Percentiles rank a stretch among this genome's conserved stretches.
Evolutionary conservation across 2,888 invertebrate genomes (phyloP).

Genomic region (Sericinus montela): DNA sequence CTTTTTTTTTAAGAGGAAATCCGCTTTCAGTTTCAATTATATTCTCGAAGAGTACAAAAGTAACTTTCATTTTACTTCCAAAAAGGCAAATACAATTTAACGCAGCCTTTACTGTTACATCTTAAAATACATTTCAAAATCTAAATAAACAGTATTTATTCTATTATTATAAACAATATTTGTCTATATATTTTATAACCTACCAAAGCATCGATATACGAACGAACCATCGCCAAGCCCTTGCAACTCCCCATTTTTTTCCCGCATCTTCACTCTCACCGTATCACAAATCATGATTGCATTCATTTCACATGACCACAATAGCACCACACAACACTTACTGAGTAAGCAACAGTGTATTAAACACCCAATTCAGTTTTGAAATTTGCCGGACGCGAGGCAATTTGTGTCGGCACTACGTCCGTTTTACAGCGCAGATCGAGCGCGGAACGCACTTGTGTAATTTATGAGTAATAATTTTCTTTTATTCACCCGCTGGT

Average conservation of each 20-base stretch:
- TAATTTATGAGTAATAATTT: slow-evolving; percentile 21
- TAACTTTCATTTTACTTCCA: too few species aligned
- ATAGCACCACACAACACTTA: slow-evolving; percentile 38
- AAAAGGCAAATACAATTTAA: too few species aligned
- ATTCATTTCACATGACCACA: slow-evolving; percentile 24
- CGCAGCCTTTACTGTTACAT: too few species aligned
- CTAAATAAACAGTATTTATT: too few species aligned
- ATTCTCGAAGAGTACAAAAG: too few species aligned
- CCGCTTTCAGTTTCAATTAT: too few species aligned
- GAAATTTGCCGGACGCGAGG: slow-evolving; percentile 58
- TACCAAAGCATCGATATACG: slow-evolving; percentile 66
- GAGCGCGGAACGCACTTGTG: slow-evolving; percentile 25
- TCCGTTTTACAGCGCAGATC: slow-evolving; percentile 29
- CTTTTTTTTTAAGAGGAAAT: too few species aligned
- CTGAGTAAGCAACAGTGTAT: slow-evolving; percentile 33
- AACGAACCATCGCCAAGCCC: slow-evolving; percentile 59
- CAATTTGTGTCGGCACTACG: slow-evolving; percentile 41
- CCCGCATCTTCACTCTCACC: slow-evolving; percentile 61
- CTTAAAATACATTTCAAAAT: too few species aligned
- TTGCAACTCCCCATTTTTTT: slow-evolving; percentile 66
- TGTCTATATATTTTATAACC: slow-evolving; percentile 14
- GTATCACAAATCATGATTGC: slow-evolving; percentile 61
- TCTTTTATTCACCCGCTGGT: not conserved
- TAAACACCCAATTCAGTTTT: slow-evolving; percentile 47
- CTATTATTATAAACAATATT: too few species aligned